Evolutionary conservation across 2,113 vertebrate species (phyloP).

Genomic region (Varanus salvator): DNA sequence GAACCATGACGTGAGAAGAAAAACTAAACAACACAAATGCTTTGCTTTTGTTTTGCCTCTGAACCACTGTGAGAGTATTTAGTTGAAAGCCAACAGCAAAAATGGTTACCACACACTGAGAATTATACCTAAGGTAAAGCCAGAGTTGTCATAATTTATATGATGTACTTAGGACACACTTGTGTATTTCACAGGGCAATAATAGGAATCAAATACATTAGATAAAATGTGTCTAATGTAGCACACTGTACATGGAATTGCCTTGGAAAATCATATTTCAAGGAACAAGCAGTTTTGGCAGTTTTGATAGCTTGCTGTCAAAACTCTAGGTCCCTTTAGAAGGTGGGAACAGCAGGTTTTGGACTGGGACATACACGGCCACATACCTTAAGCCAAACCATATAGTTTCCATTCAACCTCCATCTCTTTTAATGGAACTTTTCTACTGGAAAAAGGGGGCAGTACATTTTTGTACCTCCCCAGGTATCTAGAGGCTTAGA

Average conservation of each 20-base stretch:
- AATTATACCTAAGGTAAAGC: background rate
- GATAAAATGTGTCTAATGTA: background rate
- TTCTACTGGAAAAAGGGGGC: too few relatives aligned
- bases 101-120: background rate
- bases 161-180: background rate
- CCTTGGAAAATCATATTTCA: background rate
- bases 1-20: constrained; percentile 12
- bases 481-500: too few relatives aligned
- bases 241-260: background rate
- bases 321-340: too few relatives aligned
- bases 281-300: too few relatives aligned
- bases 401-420: too few relatives aligned
- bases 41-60: background rate
- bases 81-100: background rate
- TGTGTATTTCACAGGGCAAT: constrained; percentile 22
- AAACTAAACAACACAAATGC: constrained; percentile 28
- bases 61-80: constrained; percentile 9
- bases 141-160: background rate
- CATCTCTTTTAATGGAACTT: too few relatives aligned
- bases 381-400: too few relatives aligned
- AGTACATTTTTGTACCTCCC: too few relatives aligned
- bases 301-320: too few relatives aligned
- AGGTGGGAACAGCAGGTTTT: too few relatives aligned
- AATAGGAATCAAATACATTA: background rate
- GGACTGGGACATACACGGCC: too few relatives aligned